These are phyloP conservation scores for Magallana angulata DNA, from an alignment of 1,140 invertebrate species.

Conservation along the genomic window DNA sequence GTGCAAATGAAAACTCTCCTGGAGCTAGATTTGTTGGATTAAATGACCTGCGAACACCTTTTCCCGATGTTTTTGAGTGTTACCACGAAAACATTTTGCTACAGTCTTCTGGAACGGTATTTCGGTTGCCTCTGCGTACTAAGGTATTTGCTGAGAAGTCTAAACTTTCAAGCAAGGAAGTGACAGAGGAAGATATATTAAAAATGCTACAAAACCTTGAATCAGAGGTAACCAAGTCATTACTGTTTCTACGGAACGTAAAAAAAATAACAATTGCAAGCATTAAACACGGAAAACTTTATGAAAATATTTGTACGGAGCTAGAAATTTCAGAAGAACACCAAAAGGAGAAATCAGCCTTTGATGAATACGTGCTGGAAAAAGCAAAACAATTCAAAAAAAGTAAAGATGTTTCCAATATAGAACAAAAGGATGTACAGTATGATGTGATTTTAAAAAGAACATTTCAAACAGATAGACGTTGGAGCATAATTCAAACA, in stretches of 20 bases:
- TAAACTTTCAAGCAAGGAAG: not conserved
- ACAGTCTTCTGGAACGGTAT: constrained; percentile 63
- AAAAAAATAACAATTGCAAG: constrained; percentile 60
- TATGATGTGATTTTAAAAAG: constrained; percentile 58
- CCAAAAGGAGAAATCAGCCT: not conserved
- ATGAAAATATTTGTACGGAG: constrained; percentile 52
- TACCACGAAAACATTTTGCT: constrained; percentile 61
- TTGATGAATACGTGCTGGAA: not conserved
- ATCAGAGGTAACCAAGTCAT: constrained; percentile 61
- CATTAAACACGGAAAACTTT: constrained; percentile 52
- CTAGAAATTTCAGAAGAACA: constrained; percentile 44
- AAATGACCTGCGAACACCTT: constrained; percentile 50
- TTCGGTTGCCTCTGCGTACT: constrained; percentile 69
- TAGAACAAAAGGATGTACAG: constrained; percentile 13
- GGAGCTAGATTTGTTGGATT: constrained; percentile 67
- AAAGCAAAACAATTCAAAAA: constrained; percentile 12
- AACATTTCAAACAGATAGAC: not conserved
- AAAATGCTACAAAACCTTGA: constrained; percentile 64
- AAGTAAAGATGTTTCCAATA: constrained; percentile 47
- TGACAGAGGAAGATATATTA: constrained; percentile 55
- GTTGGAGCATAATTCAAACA: constrained; percentile 65
- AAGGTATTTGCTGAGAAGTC: constrained; percentile 63
- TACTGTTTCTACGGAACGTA: constrained; percentile 73
- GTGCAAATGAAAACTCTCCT: constrained; percentile 62
- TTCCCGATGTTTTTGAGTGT: constrained; percentile 67